Evolutionary conservation across 2,797 vertebrate genomes (phyloP).

Genomic region (Austrolebias charrua): DNA sequence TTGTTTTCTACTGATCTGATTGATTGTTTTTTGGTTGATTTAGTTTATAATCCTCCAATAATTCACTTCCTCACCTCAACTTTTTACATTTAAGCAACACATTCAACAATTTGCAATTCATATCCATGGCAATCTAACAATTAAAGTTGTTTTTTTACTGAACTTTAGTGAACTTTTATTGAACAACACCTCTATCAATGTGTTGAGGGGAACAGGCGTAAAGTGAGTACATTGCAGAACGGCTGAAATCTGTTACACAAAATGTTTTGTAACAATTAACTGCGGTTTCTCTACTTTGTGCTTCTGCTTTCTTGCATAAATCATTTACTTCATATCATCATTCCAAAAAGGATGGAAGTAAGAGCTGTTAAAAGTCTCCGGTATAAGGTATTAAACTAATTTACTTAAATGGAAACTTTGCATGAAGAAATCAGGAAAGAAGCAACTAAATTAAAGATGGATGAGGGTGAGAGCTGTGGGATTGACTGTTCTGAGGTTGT

Average conservation of each 20-base stretch:
- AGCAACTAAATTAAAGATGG: slow-evolving; percentile 32
- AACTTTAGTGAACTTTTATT: neutral
- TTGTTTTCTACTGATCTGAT: no score
- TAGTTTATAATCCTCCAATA: neutral
- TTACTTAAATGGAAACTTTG: slow-evolving; percentile 53
- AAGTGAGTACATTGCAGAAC: no score
- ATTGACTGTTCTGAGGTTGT: slow-evolving; percentile 18
- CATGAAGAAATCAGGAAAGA: slow-evolving; percentile 34
- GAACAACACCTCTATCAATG: neutral
- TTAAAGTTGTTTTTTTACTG: neutral
- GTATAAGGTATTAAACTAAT: slow-evolving; percentile 30
- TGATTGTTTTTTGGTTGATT: neutral
- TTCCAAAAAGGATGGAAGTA: no score
- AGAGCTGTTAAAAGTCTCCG: neutral
- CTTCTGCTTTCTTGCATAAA: neutral
- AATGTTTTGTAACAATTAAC: neutral
- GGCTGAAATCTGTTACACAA: neutral
- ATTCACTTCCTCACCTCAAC: neutral
- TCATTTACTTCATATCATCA: no score
- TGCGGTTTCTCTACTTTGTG: neutral
- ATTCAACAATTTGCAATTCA: neutral
- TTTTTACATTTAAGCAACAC: neutral
- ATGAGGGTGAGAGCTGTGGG: slow-evolving; percentile 21
- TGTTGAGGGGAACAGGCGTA: neutral
- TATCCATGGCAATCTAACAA: neutral